Evolutionary conservation across 2,113 vertebrate genomes (phyloP).

Genomic region (Eurypyga helias): DNA sequence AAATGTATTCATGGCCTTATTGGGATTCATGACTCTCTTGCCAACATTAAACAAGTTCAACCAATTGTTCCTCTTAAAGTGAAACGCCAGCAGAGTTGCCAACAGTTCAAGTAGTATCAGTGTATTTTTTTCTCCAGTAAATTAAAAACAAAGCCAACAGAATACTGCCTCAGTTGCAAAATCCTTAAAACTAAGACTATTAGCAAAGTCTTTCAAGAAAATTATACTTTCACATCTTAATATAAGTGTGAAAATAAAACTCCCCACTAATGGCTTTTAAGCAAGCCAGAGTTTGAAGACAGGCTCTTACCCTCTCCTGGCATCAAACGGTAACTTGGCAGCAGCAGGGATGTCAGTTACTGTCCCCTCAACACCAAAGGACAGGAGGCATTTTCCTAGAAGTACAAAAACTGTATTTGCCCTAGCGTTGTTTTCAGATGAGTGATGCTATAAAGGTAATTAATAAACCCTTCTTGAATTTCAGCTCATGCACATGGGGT

Average conservation of each 20-base stretch:
- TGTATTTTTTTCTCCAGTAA: neutral
- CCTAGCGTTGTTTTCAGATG: neutral
- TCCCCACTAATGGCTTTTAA: neutral
- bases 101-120: neutral
- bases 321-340: neutral
- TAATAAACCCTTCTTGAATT: neutral
- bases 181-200: neutral
- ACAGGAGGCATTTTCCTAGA: neutral
- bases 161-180: neutral
- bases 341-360: neutral
- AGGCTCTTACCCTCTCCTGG: neutral
- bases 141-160: neutral
- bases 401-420: neutral
- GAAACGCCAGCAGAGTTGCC: neutral
- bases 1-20: conserved; percentile 75
- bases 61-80: conserved; percentile 52
- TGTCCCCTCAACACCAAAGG: neutral
- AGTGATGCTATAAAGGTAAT: neutral
- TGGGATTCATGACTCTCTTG: conserved; percentile 75
- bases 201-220: neutral
- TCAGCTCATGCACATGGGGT: neutral
- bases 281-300: neutral
- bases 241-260: neutral
- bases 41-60: conserved; percentile 50
- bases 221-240: neutral